These are phyloP conservation scores for Oryzaephilus surinamensis DNA, from an alignment of 1,140 invertebrate species.

Conservation along the genomic window DNA sequence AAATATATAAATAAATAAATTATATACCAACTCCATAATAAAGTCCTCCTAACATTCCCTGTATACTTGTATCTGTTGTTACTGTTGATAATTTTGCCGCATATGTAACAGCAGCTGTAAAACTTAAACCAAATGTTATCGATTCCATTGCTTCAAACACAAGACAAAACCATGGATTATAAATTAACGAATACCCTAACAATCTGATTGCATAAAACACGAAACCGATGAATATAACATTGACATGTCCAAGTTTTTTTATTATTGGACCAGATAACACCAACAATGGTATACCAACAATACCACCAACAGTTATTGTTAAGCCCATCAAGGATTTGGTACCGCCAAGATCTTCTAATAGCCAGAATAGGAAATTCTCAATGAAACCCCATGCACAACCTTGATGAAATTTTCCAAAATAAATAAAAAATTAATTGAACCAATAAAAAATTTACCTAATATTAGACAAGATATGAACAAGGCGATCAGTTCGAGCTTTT, in stretches of 20 bases:
- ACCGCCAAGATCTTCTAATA: constrained; percentile 68
- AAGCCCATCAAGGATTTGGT: constrained; percentile 73
- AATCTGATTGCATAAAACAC: constrained; percentile 65
- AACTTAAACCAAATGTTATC: constrained; percentile 70
- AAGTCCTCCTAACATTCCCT: constrained; percentile 68
- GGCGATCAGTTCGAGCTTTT: constrained; percentile 61
- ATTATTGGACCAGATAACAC: constrained; percentile 71
- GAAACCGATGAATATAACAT: constrained; percentile 72
- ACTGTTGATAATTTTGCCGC: constrained; percentile 65
- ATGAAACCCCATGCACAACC: constrained; percentile 75
- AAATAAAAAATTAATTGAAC: background rate
- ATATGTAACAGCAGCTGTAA: constrained; percentile 73
- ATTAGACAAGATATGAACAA: constrained; percentile 63
- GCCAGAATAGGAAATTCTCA: constrained; percentile 80
- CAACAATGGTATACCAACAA: constrained; percentile 66
- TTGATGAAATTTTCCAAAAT: constrained; percentile 33
- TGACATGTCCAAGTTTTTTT: constrained; percentile 64
- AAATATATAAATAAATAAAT: background rate
- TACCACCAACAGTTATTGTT: constrained; percentile 67
- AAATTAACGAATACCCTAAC: constrained; percentile 68
- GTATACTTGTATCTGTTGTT: constrained; percentile 71
- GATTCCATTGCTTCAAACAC: constrained; percentile 76
- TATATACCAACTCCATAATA: constrained; percentile 69
- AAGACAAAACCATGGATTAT: constrained; percentile 69
- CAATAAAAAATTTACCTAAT: constrained; percentile 45